Percentiles rank a stretch among this genome's conserved stretches.
These are phyloP conservation scores for Vanessa cardui DNA, from an alignment of 2,888 invertebrate species.

Conservation along the genomic window DNA sequence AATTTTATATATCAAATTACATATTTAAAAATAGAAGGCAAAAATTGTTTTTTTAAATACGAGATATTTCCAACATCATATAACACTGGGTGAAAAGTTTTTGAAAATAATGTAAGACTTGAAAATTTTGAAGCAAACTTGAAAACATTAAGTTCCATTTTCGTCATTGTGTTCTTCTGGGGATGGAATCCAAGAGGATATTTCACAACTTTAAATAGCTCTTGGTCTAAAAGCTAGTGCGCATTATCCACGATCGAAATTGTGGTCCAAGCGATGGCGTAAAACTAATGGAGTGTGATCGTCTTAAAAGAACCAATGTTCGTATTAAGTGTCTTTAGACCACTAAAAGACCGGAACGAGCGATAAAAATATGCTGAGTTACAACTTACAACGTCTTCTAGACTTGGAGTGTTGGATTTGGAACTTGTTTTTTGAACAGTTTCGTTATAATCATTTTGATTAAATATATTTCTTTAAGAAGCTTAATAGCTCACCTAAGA, in stretches of 20 bases:
- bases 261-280: slow-evolving; percentile 47
- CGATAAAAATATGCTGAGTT: slow-evolving; percentile 20
- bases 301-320: slow-evolving; percentile 48
- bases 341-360: slow-evolving; percentile 3
- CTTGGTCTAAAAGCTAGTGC: slow-evolving; percentile 46
- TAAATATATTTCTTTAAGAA: too few relatives aligned
- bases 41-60: too few relatives aligned
- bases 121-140: not conserved
- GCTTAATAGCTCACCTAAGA: too few relatives aligned
- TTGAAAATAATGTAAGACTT: not conserved
- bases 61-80: too few relatives aligned
- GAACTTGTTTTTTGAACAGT: not conserved
- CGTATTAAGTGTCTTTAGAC: slow-evolving; percentile 21
- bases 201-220: slow-evolving; percentile 32
- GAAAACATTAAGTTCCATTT: slow-evolving; percentile 9
- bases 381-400: not conserved
- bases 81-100: too few relatives aligned
- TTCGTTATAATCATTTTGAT: not conserved
- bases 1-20: too few relatives aligned
- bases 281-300: slow-evolving; percentile 53
- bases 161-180: slow-evolving; percentile 12
- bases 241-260: slow-evolving; percentile 53
- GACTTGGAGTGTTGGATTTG: too few relatives aligned
- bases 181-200: slow-evolving; percentile 19
- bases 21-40: too few relatives aligned